These are phyloP conservation scores for Stichodactyla helianthus DNA, from an alignment of 64 coral and sea anemone species.

Conservation along the genomic window DNA sequence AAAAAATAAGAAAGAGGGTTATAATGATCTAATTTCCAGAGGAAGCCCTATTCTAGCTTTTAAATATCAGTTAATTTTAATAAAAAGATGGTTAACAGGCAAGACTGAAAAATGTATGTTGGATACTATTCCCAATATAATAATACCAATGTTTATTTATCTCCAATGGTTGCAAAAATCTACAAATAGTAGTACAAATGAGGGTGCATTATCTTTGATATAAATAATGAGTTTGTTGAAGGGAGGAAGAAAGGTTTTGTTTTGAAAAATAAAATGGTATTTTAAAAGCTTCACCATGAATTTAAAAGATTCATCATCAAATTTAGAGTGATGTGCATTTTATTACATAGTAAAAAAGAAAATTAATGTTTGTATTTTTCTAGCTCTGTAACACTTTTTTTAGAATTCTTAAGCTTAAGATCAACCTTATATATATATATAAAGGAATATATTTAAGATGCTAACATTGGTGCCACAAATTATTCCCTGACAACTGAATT, in stretches of 20 bases:
- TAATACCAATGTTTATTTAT: neutral
- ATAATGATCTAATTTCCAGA: neutral
- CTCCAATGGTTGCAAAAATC: neutral
- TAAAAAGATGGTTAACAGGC: neutral
- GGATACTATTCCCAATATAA: neutral
- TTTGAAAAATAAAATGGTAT: neutral
- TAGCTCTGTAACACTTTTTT: no score
- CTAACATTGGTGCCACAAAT: neutral
- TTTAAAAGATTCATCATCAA: neutral
- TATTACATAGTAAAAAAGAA: no score
- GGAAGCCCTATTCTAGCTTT: neutral
- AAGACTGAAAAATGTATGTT: neutral
- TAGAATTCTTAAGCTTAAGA: neutral
- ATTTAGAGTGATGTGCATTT: no score
- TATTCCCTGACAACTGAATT: neutral
- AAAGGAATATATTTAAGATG: neutral
- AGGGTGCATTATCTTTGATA: neutral
- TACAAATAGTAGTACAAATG: neutral
- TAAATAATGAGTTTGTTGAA: neutral
- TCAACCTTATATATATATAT: neutral
- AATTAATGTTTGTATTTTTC: no score
- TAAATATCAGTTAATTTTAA: neutral
- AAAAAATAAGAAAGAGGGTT: neutral
- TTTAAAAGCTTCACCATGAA: no score
- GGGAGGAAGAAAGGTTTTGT: neutral